phyloP scores from a whole-genome alignment of 2,888 invertebrate species.

The Tinea pellionella region DNA sequence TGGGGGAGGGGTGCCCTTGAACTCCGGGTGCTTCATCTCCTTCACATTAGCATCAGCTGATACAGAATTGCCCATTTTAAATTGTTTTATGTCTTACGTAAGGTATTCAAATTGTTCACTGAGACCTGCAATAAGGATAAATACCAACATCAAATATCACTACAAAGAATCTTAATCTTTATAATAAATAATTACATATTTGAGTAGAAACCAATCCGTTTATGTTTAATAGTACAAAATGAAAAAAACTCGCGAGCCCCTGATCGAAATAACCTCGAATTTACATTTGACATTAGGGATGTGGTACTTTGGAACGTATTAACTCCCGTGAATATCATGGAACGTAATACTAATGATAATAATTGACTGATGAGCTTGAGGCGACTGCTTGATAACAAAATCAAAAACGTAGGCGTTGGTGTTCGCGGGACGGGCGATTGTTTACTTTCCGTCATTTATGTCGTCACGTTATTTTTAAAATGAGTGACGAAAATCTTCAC shows the following conservation, averaged over 20 bases:
- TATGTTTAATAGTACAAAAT: background rate
- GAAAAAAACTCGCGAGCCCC: background rate
- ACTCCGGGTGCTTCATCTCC: conserved; percentile 23
- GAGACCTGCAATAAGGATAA: conserved; percentile 4
- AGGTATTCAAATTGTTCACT: conserved; percentile 21
- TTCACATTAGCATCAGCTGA: conserved; percentile 42
- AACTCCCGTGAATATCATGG: too few species aligned
- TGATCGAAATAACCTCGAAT: background rate
- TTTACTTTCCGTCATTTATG: too few species aligned
- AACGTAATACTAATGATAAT: background rate
- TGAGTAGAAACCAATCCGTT: background rate
- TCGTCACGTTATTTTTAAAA: conserved; percentile 53
- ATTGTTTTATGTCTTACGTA: conserved; percentile 44
- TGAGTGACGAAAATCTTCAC: conserved; percentile 49
- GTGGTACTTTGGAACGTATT: background rate
- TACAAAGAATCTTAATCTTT: background rate
- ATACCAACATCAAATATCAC: background rate
- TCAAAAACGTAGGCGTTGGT: background rate
- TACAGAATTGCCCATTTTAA: conserved; percentile 52
- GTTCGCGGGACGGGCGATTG: background rate
- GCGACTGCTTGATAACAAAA: background rate
- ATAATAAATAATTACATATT: background rate
- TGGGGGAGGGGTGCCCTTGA: conserved; percentile 67
- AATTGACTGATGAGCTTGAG: background rate
- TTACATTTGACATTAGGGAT: background rate